Percentiles rank a stretch among this genome's conserved stretches.
These are phyloP conservation scores for Lysandra bellargus DNA, from an alignment of 2,888 invertebrate genomes.

Conservation along the genomic window DNA sequence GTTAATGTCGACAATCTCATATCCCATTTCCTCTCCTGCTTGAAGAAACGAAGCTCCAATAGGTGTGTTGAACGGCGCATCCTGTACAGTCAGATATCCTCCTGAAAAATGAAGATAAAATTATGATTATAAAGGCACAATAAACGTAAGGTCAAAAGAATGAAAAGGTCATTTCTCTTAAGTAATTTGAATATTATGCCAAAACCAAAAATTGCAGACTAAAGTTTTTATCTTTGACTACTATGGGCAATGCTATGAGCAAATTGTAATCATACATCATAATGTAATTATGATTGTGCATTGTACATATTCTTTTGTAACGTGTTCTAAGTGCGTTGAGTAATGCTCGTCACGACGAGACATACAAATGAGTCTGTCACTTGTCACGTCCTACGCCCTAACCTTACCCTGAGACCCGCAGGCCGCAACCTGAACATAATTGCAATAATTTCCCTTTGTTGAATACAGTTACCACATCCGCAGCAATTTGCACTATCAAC, in stretches of 20 bases:
- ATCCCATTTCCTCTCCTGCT: constrained; percentile 96
- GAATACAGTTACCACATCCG: background rate
- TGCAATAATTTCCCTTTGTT: constrained; percentile 4
- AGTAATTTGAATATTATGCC: no score
- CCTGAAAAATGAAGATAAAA: constrained; percentile 68
- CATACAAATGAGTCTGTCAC: constrained; percentile 12
- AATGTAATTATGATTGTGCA: constrained; percentile 6
- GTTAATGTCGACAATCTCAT: constrained; percentile 91
- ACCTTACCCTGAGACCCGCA: constrained; percentile 1
- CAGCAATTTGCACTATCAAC: background rate
- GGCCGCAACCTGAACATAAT: background rate
- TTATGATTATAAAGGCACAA: background rate
- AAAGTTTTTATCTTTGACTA: background rate
- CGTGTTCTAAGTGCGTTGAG: background rate
- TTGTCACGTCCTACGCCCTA: constrained; percentile 11
- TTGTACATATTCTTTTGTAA: constrained; percentile 21
- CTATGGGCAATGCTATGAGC: background rate
- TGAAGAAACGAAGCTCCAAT: constrained; percentile 91
- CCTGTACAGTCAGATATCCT: constrained; percentile 88
- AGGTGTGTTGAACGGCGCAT: constrained; percentile 89
- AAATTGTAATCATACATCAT: background rate
- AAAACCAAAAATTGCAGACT: no score
- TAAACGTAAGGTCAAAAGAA: no score
- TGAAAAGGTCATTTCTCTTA: no score
- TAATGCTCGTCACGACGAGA: constrained; percentile 13